These are phyloP conservation scores for Seriola rivoliana DNA, from an alignment of 2,113 vertebrate genomes.

Conservation along the genomic window DNA sequence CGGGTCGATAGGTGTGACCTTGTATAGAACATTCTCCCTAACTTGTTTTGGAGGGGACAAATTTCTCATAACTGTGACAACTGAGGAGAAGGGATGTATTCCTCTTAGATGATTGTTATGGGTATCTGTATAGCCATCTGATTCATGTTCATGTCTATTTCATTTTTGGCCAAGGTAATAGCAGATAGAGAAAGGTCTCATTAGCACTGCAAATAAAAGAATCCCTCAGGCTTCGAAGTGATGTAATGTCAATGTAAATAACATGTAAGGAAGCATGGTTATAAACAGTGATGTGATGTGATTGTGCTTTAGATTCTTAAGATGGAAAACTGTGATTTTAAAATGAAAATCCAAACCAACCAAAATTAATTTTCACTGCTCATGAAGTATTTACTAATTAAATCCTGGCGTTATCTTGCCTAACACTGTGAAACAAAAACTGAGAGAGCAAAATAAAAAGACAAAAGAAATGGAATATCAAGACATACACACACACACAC, in stretches of 20 bases:
- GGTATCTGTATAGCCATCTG: neutral
- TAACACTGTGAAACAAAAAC: neutral
- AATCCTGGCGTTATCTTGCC: constrained; percentile 10
- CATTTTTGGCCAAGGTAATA: neutral
- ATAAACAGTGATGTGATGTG: neutral
- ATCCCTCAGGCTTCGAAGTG: neutral
- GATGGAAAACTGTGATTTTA: neutral
- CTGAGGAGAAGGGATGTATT: neutral
- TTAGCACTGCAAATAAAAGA: neutral
- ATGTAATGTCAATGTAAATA: neutral
- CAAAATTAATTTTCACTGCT: neutral
- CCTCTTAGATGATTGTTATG: neutral
- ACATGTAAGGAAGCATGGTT: neutral
- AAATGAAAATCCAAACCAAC: neutral
- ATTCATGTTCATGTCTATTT: neutral
- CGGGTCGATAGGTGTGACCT: constrained; percentile 54
- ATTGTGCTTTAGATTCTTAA: neutral
- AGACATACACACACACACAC: neutral
- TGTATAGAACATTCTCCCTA: constrained; percentile 25
- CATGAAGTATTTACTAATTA: constrained; percentile 4
- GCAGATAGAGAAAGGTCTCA: neutral
- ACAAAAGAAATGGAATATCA: neutral
- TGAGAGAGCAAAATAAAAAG: neutral
- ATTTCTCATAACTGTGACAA: constrained; percentile 31
- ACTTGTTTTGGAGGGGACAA: neutral